Conservation (phyloP, 2,797 vertebrate species). For the Myotis planiceps region DNA sequence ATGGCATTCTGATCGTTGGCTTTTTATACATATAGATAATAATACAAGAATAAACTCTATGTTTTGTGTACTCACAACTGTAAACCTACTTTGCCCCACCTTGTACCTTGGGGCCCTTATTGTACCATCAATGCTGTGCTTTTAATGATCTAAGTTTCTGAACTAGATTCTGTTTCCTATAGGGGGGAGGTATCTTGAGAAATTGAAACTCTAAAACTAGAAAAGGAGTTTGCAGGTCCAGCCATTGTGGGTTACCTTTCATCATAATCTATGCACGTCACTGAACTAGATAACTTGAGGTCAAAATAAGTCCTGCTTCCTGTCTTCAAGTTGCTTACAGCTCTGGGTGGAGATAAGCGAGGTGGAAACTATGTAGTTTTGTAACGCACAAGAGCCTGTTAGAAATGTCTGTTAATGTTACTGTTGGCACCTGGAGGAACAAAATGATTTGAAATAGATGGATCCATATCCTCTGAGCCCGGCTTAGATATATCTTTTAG, state of each 20-base stretch:
- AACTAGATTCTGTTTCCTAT: background rate
- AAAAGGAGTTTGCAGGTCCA: background rate
- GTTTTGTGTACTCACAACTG: background rate
- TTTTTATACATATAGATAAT: too few species aligned
- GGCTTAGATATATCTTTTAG: background rate
- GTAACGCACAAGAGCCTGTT: background rate
- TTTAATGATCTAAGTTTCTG: background rate
- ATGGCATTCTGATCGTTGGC: too few species aligned
- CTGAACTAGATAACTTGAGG: background rate
- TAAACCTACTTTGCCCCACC: background rate
- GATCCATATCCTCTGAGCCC: background rate
- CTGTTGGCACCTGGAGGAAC: background rate
- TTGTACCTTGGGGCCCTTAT: background rate
- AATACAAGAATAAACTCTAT: too few species aligned
- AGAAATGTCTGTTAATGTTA: background rate
- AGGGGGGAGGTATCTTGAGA: background rate
- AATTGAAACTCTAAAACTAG: background rate
- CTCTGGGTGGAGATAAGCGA: background rate
- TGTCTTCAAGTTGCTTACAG: background rate
- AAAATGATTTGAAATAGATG: background rate
- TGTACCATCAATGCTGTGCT: background rate
- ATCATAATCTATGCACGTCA: rapidly evolving
- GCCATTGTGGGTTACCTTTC: background rate
- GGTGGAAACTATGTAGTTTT: background rate
- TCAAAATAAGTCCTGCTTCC: background rate